Evolutionary conservation across 2,113 vertebrate genomes (phyloP), one percentile per base, ranked within the genome.

Genomic region (Danionella cerebrum): DNA sequence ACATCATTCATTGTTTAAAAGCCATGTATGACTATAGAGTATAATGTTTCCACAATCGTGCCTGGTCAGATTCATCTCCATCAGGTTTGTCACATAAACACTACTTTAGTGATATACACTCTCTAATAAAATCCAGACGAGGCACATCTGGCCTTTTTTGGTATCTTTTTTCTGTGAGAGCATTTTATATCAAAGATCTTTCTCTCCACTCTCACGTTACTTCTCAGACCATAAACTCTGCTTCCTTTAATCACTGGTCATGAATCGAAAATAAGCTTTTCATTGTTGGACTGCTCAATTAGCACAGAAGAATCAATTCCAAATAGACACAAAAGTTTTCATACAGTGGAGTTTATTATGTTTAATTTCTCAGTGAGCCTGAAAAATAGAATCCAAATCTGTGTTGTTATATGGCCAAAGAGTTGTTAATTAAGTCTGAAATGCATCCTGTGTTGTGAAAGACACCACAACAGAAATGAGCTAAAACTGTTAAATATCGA

Each of bases 101-200:
- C 36, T 45, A 57, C 53, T 18, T 41, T 63, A 13, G 11, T 53
- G 41, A 57, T 64, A 64, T 38, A 39, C 7, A 1, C 44, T 35
- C 31, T 21, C n/a, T 68, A 71, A 75, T 67, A 51, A 67, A 64
- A 51, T 35, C 50, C 68, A 68, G 57, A 44, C 33, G 35, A 11
- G 58, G 11, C 10, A 38, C 22, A 24, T 67, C 69, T 75, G 64
- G 58, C 53, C 65, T 18, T 59, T 51, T 59, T 27, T 57, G 57
- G 69, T 21, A 67, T 29, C 5, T 22, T 10, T 35, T 45, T 64
- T 18, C 29, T 13, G 36, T 27, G 12, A 44, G 38, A 35, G 8
- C 13, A 19, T 21, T 18, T 14, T 22, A 18, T 38, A 33, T 44
- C 59, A 36, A 63, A 62, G 38, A 62, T 62, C 27, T 64, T 22